Evolutionary conservation across 2,113 vertebrate species (phyloP).

Genomic region (Macquaria australasica): DNA sequence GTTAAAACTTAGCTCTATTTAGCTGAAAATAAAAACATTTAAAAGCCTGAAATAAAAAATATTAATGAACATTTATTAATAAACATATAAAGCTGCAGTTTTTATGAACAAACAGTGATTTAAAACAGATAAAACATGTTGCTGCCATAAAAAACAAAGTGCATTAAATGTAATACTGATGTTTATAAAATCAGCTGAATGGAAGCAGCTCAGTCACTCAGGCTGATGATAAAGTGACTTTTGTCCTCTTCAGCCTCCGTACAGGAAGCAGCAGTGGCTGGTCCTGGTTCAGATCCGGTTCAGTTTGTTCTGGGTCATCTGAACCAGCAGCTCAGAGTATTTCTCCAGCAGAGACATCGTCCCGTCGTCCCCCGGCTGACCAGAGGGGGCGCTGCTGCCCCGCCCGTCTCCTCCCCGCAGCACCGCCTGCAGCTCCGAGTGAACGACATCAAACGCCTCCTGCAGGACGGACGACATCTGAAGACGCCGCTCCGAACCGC

Average conservation of each 20-base stretch:
- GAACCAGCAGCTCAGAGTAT: constrained; percentile 85
- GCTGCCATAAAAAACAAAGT: constrained; percentile 43
- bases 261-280: not conserved
- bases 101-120: constrained; percentile 26
- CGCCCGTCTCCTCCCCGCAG: constrained; percentile 4
- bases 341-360: constrained; percentile 80
- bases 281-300: constrained; percentile 46
- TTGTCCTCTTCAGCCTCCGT: not conserved
- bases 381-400: constrained; percentile 55
- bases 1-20: too few relatives aligned
- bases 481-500: constrained; percentile 35
- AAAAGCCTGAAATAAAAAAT: not conserved
- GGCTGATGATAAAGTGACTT: not conserved
- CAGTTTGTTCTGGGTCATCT: constrained; percentile 80
- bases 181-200: not conserved
- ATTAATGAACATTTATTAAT: constrained; percentile 32
- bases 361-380: constrained; percentile 60
- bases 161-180: constrained; percentile 35
- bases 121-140: not conserved
- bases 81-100: constrained; percentile 21
- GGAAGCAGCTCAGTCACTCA: not conserved
- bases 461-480: constrained; percentile 72
- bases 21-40: not conserved
- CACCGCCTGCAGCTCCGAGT: constrained; percentile 70
- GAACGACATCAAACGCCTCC: constrained; percentile 74